Evolutionary conservation across 2,113 vertebrate species (phyloP).

Genomic region (Chaetops frenatus): DNA sequence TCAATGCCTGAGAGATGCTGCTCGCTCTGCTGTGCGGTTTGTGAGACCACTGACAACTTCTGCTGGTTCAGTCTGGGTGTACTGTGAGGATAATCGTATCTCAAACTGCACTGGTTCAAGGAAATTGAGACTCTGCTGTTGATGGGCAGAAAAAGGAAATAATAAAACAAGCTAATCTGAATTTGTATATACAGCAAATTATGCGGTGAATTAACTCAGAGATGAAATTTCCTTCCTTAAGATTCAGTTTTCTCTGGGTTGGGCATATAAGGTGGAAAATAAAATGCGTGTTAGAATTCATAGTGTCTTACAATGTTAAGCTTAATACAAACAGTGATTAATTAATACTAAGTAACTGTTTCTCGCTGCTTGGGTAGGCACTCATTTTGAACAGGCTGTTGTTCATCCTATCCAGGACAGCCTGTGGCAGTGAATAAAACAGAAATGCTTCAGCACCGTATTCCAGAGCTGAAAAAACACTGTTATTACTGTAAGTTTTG

Average conservation of each 20-base stretch:
- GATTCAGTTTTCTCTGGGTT: background rate
- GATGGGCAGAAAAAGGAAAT: background rate
- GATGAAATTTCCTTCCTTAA: background rate
- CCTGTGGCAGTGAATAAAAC: background rate
- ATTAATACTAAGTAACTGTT: background rate
- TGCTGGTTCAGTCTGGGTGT: background rate
- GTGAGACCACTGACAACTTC: background rate
- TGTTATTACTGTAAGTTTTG: background rate
- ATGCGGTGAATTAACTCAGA: background rate
- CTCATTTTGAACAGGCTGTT: background rate
- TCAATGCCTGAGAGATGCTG: background rate
- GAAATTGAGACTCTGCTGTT: background rate
- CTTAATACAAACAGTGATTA: background rate
- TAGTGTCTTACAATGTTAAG: background rate
- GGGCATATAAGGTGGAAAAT: background rate
- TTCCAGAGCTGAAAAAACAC: background rate
- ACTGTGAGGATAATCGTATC: rapidly evolving
- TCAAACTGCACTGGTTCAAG: background rate
- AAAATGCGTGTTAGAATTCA: background rate
- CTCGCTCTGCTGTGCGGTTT: background rate
- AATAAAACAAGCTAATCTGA: background rate
- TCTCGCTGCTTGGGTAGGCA: background rate
- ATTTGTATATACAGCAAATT: background rate
- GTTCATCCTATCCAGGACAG: background rate
- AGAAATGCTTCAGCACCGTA: background rate